phyloP scores from a whole-genome alignment of 1,140 invertebrate species.

The Pachyrhynchus sulphureomaculatus region DNA sequence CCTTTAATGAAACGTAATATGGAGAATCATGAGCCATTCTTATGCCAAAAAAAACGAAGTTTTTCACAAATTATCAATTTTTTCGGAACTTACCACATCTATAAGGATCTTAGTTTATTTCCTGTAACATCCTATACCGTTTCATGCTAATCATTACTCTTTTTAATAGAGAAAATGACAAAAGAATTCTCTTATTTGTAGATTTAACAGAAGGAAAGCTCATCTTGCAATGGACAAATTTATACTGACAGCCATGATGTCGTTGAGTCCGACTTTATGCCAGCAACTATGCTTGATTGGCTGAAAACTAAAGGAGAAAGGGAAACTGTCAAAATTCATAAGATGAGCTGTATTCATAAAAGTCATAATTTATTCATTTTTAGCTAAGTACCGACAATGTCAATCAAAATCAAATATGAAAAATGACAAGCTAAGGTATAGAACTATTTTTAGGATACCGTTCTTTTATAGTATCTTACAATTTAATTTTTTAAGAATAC shows the following conservation, averaged over 20 bases:
- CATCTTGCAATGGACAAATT: constrained; percentile 79
- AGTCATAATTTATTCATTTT: background rate
- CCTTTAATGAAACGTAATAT: too few relatives aligned
- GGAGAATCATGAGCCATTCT: too few relatives aligned
- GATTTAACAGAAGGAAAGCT: constrained; percentile 69
- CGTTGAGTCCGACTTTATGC: constrained; percentile 75
- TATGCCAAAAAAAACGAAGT: too few relatives aligned
- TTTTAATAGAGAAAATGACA: constrained; percentile 38
- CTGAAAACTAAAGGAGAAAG: constrained; percentile 38
- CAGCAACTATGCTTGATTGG: constrained; percentile 65
- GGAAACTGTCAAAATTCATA: constrained; percentile 29
- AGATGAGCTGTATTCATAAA: background rate
- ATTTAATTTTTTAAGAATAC: too few relatives aligned
- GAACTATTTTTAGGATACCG: too few relatives aligned
- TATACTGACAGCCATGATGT: constrained; percentile 87
- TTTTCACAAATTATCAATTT: background rate
- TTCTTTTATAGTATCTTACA: too few relatives aligned
- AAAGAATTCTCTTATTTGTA: constrained; percentile 42
- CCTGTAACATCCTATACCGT: constrained; percentile 41
- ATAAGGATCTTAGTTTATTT: constrained; percentile 35
- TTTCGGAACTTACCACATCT: constrained; percentile 24
- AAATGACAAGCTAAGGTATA: too few relatives aligned
- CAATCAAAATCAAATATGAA: background rate
- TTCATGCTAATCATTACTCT: constrained; percentile 30
- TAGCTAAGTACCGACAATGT: too few relatives aligned